Percentiles rank a stretch among this genome's conserved stretches.
Conservation (phyloP, 2,888 invertebrate genomes). For the Nemoura dubitans region DNA sequence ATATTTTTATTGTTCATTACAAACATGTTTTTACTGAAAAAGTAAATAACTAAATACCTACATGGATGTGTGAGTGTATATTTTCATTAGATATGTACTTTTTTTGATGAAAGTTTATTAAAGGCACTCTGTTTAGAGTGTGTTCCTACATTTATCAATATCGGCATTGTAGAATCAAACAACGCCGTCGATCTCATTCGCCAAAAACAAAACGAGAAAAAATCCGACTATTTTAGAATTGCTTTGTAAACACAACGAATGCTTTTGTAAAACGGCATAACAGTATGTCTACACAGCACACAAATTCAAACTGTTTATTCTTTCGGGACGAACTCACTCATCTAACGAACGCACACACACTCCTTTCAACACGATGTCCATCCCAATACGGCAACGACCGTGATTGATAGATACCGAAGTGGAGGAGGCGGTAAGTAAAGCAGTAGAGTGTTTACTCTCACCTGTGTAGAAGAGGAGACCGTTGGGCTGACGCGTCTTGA, state of each 20-base stretch:
- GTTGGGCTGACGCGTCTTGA: constrained; percentile 90
- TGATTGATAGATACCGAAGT: neutral
- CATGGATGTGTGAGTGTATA: neutral
- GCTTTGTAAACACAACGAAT: neutral
- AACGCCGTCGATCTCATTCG: neutral
- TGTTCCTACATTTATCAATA: neutral
- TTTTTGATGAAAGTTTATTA: constrained; percentile 3
- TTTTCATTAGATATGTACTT: neutral
- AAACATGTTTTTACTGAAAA: neutral
- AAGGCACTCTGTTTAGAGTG: neutral
- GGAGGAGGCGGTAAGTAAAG: neutral
- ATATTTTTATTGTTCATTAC: neutral
- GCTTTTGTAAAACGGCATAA: neutral
- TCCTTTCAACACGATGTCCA: neutral
- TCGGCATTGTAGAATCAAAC: neutral
- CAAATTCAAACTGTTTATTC: no score
- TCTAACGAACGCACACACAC: no score
- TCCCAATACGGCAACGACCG: neutral
- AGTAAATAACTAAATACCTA: neutral
- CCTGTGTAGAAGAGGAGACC: constrained; percentile 94
- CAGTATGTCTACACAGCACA: neutral
- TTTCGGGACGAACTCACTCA: no score
- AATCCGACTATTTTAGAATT: neutral
- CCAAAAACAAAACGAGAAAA: neutral
- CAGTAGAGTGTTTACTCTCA: constrained; percentile 58